Evolutionary conservation across 2,113 vertebrate species (phyloP), one percentile per base, ranked within the genome.

Genomic region (Scytalopus superciliaris): DNA sequence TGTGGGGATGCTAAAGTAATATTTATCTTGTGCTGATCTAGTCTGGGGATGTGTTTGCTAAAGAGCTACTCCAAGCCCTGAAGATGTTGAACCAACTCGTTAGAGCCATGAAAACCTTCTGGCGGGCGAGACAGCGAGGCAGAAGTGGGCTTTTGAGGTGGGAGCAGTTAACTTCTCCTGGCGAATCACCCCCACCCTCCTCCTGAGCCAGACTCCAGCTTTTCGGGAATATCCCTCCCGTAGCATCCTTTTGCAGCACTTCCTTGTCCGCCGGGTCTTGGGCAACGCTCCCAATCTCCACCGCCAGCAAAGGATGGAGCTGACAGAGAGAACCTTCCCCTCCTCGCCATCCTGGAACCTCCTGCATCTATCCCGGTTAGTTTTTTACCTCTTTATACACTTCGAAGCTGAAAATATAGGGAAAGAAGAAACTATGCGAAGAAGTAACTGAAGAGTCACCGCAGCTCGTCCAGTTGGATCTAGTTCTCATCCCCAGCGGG

Each of bases 1-100:
- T 60, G 86, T 4, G 68, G 74, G 76, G 78, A 70, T 49, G 77
- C 81, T 78, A 85, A 86, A 91, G 94, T 56, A 91, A 93, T 94
- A 74, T 95, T 94, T 63, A 50, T 84, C 90, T 78, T 87, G 81
- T 0, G 74, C 87, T 11, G 42, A 81, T 62, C 49, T 63, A 25
- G 63, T 78, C 81, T 57, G 78, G 69, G 74, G 74, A 40, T 74
- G 47, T 66, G 75, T 83, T 93, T 74, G 81, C 76, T 42, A 19
- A 77, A 40, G 78, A 88, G 90, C 78, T 52, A 19, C 92, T 87
- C 37, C 45, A 84, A 19, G 63, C 33, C 55, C 33, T 52, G 64
- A 88, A 64, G 79, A 30, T 42, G 69, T 40, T 63, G 70, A 37
- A 35, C 5, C 42, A 7, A 5, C 10, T 13, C 42, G 0, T 47